Percentiles rank a stretch among this genome's conserved stretches.
These are phyloP conservation scores for Sphaerophoria taeniata DNA, from an alignment of 2,888 invertebrate genomes.

Conservation along the genomic window DNA sequence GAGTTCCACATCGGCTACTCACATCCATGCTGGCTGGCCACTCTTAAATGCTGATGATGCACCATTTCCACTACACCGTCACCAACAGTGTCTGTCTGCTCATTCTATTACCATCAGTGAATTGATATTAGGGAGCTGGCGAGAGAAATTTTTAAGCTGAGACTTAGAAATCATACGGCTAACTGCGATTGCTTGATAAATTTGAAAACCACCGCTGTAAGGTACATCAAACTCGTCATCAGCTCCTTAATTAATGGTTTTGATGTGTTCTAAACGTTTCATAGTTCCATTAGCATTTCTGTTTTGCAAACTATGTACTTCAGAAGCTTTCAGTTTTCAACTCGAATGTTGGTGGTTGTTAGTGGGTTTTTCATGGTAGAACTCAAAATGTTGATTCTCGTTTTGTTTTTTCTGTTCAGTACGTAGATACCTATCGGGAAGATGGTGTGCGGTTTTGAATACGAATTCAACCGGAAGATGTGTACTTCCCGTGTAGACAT, in stretches of 20 bases:
- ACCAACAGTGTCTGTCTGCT: too few species aligned
- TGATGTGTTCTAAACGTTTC: conserved; percentile 10
- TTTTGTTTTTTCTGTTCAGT: background rate
- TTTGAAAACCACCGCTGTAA: too few species aligned
- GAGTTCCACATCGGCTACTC: background rate
- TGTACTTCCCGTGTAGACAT: background rate
- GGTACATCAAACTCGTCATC: background rate
- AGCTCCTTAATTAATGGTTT: conserved; percentile 1
- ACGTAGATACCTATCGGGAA: background rate
- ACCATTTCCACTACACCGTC: background rate
- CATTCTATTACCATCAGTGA: background rate
- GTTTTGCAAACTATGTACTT: background rate
- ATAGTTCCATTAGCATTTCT: conserved; percentile 21
- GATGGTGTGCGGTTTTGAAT: background rate
- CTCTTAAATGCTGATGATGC: conserved; percentile 29
- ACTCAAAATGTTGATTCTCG: conserved; percentile 11
- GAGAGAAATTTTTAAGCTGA: background rate
- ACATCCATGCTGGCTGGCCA: background rate
- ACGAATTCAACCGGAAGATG: background rate
- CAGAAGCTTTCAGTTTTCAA: background rate
- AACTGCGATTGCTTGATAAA: too few species aligned
- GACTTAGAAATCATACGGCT: too few species aligned
- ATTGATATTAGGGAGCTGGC: background rate
- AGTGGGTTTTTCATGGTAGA: background rate
- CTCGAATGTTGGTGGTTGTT: conserved; percentile 1